phyloP scores from a whole-genome alignment of 2,888 invertebrate species.

The Macrosoma leucophasiata region DNA sequence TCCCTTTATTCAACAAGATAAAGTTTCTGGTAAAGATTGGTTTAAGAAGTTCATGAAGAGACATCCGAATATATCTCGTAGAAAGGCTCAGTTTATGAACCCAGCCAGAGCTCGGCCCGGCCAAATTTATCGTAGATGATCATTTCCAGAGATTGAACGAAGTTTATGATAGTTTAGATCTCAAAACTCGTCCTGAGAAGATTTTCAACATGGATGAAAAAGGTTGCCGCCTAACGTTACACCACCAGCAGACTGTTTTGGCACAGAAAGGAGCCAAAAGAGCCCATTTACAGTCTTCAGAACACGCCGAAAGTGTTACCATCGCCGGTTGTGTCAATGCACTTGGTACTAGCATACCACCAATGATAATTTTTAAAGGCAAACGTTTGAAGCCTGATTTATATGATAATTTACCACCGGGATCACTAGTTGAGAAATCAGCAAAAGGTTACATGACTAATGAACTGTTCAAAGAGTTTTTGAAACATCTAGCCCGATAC shows the following conservation, averaged over 20 bases:
- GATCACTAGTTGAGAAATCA: slow-evolving; percentile 24
- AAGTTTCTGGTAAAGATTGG: no score
- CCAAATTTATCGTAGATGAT: slow-evolving; percentile 21
- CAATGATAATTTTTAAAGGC: slow-evolving; percentile 17
- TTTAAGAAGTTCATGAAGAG: neutral
- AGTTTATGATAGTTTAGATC: slow-evolving; percentile 25
- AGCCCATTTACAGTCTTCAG: slow-evolving; percentile 15
- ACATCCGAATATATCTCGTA: slow-evolving; percentile 11
- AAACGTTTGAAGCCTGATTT: slow-evolving; percentile 17
- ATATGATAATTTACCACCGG: slow-evolving; percentile 20
- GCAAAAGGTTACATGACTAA: slow-evolving; percentile 26
- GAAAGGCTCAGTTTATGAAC: slow-evolving; percentile 21
- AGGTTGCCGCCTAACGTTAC: slow-evolving; percentile 24
- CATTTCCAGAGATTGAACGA: slow-evolving; percentile 23
- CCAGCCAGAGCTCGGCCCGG: slow-evolving; percentile 26
- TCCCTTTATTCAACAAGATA: no score
- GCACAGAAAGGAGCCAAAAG: slow-evolving; percentile 10
- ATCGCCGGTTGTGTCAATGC: slow-evolving; percentile 16
- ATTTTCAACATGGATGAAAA: slow-evolving; percentile 13
- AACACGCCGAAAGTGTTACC: slow-evolving; percentile 21
- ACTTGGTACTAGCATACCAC: slow-evolving; percentile 12
- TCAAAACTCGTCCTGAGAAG: slow-evolving; percentile 24
- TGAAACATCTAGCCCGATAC: slow-evolving; percentile 21
- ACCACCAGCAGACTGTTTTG: slow-evolving; percentile 17
- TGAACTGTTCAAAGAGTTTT: slow-evolving; percentile 21